Evolutionary conservation across 1,140 invertebrate species (phyloP).

Genomic region (Chionoecetes opilio): DNA sequence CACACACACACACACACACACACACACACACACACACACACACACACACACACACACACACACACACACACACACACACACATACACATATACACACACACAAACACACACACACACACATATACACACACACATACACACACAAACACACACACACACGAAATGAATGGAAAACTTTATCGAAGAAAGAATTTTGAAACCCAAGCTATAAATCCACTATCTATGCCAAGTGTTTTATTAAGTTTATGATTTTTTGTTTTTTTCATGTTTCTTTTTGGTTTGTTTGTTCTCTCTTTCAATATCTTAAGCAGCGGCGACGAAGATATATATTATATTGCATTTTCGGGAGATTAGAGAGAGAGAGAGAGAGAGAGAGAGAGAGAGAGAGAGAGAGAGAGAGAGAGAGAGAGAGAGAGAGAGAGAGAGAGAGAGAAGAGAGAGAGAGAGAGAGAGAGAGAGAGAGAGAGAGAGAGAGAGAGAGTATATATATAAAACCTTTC

Average conservation of each 20-base stretch:
- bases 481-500: background rate
- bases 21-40: background rate
- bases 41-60: background rate
- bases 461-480: slow-evolving; percentile 8
- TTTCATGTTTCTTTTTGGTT: background rate
- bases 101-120: background rate
- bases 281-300: no score
- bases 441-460: slow-evolving; percentile 8
- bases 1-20: background rate
- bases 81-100: background rate
- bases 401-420: no score
- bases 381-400: background rate
- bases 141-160: background rate
- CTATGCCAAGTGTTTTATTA: background rate
- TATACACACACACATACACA: background rate
- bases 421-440: background rate
- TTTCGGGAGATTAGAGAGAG: background rate
- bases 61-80: background rate
- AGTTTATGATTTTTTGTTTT: background rate
- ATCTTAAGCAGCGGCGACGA: background rate
- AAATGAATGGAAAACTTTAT: background rate
- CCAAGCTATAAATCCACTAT: background rate
- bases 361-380: background rate
- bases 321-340: background rate
- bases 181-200: background rate